These are phyloP conservation scores for Siderastrea radians DNA, from an alignment of 92 coral and sea anemone genomes.

Conservation along the genomic window DNA sequence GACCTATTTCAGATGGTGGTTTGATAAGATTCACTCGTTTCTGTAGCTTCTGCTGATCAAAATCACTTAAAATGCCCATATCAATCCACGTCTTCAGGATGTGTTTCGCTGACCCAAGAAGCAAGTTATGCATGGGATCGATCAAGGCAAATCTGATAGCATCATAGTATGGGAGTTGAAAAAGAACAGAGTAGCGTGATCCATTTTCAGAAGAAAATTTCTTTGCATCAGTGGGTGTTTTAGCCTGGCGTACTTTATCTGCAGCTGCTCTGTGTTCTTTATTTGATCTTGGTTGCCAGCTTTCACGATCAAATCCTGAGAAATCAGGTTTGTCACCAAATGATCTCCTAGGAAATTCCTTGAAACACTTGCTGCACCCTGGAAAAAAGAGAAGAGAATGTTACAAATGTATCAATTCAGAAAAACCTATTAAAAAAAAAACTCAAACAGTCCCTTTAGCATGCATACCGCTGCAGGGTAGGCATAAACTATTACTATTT, in stretches of 20 bases:
- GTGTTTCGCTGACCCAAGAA: conserved; percentile 62
- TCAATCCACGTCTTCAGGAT: conserved; percentile 50
- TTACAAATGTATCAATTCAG: background rate
- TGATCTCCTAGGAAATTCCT: conserved; percentile 42
- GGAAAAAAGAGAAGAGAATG: background rate
- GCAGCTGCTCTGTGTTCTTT: conserved; percentile 65
- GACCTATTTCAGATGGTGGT: conserved; percentile 65
- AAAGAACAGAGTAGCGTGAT: conserved; percentile 47
- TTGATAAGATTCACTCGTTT: conserved; percentile 37
- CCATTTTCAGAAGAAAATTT: conserved; percentile 24
- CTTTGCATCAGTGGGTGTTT: conserved; percentile 26
- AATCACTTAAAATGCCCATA: conserved; percentile 21
- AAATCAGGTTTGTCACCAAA: conserved; percentile 74
- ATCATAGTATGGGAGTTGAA: conserved; percentile 67
- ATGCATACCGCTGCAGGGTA: too few species aligned
- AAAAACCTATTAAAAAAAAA: background rate
- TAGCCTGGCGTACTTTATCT: conserved; percentile 46
- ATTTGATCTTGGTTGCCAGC: conserved; percentile 49
- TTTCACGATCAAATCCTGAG: conserved; percentile 69
- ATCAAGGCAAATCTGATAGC: conserved; percentile 55
- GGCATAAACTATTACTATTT: too few species aligned
- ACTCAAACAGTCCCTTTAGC: too few species aligned
- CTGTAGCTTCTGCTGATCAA: conserved; percentile 45
- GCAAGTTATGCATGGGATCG: conserved; percentile 73
- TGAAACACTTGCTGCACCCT: conserved; percentile 74